Conservation (phyloP, 2,888 invertebrate species). For the Norana najaformis region DNA sequence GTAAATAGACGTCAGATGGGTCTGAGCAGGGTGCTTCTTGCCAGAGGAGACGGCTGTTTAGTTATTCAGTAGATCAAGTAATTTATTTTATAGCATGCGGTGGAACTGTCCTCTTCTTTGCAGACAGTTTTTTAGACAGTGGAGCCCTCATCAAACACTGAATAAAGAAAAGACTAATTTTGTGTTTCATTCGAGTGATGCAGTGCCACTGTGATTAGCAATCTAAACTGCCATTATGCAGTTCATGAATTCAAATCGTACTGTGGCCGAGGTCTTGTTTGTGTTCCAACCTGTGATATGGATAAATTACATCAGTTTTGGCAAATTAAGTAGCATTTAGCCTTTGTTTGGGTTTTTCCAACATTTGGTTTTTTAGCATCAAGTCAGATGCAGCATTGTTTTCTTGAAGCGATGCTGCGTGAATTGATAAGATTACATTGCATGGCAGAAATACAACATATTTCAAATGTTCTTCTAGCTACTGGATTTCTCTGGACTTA, state of each 20-base stretch:
- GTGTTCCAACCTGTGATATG: background rate
- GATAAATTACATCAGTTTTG: background rate
- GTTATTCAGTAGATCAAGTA: background rate
- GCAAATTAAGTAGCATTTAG: background rate
- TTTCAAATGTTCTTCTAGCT: background rate
- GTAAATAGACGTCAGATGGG: background rate
- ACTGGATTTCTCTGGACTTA: background rate
- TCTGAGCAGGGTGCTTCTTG: no score
- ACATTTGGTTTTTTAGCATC: background rate
- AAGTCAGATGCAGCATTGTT: background rate
- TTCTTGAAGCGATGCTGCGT: background rate
- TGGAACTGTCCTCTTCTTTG: background rate
- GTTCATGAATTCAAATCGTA: background rate
- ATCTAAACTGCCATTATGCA: background rate
- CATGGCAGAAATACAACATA: background rate
- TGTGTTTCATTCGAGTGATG: background rate
- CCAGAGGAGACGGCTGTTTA: background rate
- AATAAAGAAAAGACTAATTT: background rate
- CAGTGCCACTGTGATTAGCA: background rate
- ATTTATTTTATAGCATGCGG: constrained; percentile 5
- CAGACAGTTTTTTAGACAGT: background rate
- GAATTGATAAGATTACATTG: background rate
- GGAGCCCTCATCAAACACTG: background rate
- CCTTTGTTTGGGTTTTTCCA: background rate
- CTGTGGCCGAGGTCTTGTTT: background rate